Evolutionary conservation across 1,140 invertebrate species (phyloP).

Genomic region (Drosophila virilis): DNA sequence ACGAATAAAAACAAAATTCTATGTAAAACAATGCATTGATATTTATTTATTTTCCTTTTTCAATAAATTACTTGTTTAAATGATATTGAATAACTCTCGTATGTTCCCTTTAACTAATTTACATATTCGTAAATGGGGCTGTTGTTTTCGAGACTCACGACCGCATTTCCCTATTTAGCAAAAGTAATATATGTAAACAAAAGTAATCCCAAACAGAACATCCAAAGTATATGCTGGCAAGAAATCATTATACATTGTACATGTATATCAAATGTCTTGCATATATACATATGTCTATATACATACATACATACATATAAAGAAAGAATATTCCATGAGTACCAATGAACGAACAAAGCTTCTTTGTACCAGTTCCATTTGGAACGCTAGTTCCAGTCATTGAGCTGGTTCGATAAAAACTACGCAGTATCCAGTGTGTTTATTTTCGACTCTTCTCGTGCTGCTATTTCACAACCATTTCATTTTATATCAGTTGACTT

Average conservation of each 20-base stretch:
- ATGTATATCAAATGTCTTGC: conserved; percentile 1
- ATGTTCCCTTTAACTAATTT: background rate
- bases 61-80: conserved; percentile 13
- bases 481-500: conserved; percentile 25
- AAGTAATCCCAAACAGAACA: background rate
- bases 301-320: background rate
- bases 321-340: background rate
- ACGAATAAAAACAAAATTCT: conserved; percentile 15
- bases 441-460: conserved; percentile 23
- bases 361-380: background rate
- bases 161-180: no score
- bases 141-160: no score
- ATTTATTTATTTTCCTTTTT: background rate
- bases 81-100: background rate
- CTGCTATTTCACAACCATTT: conserved; percentile 65
- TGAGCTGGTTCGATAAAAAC: conserved; percentile 34
- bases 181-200: background rate
- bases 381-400: background rate
- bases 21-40: conserved; percentile 1
- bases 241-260: background rate
- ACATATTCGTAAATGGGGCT: no score
- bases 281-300: background rate
- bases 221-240: background rate
- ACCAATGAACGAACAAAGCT: conserved; percentile 16
- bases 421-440: conserved; percentile 35